These are phyloP conservation scores for Meloidogyne floridensis DNA, from an alignment of 1,140 invertebrate genomes.

Conservation along the genomic window DNA sequence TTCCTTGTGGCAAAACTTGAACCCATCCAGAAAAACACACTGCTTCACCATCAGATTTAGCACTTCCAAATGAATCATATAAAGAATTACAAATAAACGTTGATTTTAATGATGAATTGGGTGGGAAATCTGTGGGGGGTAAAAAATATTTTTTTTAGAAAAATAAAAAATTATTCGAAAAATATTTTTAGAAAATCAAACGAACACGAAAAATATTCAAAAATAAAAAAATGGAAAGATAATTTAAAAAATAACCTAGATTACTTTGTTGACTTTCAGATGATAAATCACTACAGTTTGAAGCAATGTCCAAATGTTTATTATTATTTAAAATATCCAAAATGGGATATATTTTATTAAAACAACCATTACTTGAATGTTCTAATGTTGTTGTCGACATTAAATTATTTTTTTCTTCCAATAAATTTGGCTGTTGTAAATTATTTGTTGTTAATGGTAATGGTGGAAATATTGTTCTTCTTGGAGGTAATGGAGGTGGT, in stretches of 20 bases:
- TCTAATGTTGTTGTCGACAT: neutral
- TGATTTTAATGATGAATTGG: neutral
- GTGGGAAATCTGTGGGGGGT: neutral
- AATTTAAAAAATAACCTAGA: neutral
- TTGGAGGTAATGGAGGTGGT: constrained; percentile 27
- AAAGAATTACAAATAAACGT: neutral
- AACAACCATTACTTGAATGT: neutral
- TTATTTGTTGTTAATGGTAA: neutral
- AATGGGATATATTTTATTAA: constrained; percentile 21
- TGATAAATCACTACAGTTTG: constrained; percentile 1
- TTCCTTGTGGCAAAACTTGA: constrained; percentile 34
- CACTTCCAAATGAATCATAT: constrained; percentile 20
- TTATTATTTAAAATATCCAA: constrained; percentile 22
- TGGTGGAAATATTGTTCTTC: constrained; percentile 10
- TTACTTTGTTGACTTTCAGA: constrained; percentile 7
- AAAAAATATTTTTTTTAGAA: too few species aligned
- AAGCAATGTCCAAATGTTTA: neutral
- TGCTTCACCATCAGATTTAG: constrained; percentile 40
- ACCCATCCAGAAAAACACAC: constrained; percentile 56
- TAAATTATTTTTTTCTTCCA: neutral
- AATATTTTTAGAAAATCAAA: too few species aligned
- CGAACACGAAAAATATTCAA: neutral
- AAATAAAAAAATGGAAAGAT: neutral
- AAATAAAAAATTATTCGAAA: too few species aligned
- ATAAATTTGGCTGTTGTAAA: neutral